These are phyloP conservation scores for Apomyelois bistriatella DNA, from an alignment of 2,888 invertebrate species.

Conservation along the genomic window DNA sequence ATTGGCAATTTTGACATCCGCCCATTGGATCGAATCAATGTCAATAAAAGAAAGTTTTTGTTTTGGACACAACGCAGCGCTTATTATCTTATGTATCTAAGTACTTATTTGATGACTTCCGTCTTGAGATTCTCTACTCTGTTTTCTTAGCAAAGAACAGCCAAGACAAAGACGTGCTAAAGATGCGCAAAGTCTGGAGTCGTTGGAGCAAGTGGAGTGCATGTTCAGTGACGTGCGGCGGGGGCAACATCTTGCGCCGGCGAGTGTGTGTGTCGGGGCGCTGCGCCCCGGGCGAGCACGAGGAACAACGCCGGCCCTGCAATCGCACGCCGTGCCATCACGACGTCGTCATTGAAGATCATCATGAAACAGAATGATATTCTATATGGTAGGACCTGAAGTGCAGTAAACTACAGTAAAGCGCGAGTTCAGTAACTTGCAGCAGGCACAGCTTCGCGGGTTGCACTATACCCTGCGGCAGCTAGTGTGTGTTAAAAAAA, in stretches of 20 bases:
- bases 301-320: slow-evolving; percentile 58
- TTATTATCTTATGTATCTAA: too few relatives aligned
- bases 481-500: too few relatives aligned
- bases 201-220: slow-evolving; percentile 66
- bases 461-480: too few relatives aligned
- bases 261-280: slow-evolving; percentile 56
- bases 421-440: too few relatives aligned
- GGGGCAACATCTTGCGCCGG: slow-evolving; percentile 42
- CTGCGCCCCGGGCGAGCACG: slow-evolving; percentile 62
- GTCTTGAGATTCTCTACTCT: not conserved
- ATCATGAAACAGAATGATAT: slow-evolving; percentile 25
- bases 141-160: slow-evolving; percentile 24
- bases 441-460: too few relatives aligned
- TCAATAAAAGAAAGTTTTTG: too few relatives aligned
- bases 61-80: too few relatives aligned
- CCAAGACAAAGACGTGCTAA: slow-evolving; percentile 38
- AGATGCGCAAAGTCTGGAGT: slow-evolving; percentile 60
- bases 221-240: slow-evolving; percentile 63
- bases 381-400: not conserved
- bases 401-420: not conserved
- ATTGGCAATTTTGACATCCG: too few relatives aligned
- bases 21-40: too few relatives aligned
- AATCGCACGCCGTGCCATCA: slow-evolving; percentile 43
- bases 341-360: slow-evolving; percentile 21
- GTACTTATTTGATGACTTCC: too few relatives aligned